These are phyloP conservation scores for Gymnothorax javanicus DNA, from an alignment of 2,797 vertebrate species.

Conservation along the genomic window DNA sequence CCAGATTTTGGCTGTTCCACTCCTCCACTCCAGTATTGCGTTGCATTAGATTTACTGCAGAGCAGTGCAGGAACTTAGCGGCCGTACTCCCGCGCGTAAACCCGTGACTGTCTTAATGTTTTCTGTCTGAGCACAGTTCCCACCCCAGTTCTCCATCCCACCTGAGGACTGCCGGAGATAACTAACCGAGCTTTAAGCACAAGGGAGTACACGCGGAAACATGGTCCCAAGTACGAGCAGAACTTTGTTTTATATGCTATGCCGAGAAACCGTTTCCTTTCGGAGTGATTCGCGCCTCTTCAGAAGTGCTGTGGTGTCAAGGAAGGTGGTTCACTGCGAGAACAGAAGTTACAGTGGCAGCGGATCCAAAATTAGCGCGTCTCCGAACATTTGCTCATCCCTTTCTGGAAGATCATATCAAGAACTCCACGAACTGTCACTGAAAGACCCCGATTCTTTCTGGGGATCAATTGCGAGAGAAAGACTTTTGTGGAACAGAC, in stretches of 20 bases:
- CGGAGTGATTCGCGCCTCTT: slow-evolving; percentile 26
- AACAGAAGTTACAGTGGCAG: slow-evolving; percentile 35
- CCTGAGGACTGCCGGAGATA: slow-evolving; percentile 29
- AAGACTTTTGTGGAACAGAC: slow-evolving; percentile 79
- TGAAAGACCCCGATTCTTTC: slow-evolving; percentile 73
- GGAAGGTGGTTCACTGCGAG: slow-evolving; percentile 19
- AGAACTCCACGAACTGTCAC: slow-evolving; percentile 71
- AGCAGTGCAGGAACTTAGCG: neutral
- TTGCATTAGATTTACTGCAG: neutral
- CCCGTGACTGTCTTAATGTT: slow-evolving; percentile 17
- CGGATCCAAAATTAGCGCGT: slow-evolving; percentile 55
- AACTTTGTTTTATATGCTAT: slow-evolving; percentile 36
- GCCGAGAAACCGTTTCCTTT: slow-evolving; percentile 34
- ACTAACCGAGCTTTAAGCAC: neutral
- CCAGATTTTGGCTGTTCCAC: neutral
- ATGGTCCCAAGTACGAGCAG: slow-evolving; percentile 54
- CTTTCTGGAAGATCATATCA: slow-evolving; percentile 56
- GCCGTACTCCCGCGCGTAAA: neutral
- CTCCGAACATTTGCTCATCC: slow-evolving; percentile 47
- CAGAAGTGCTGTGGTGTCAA: slow-evolving; percentile 17
- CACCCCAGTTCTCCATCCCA: slow-evolving; percentile 29
- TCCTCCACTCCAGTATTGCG: neutral
- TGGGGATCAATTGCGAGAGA: slow-evolving; percentile 82
- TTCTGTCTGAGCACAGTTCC: slow-evolving; percentile 6
- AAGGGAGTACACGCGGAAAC: slow-evolving; percentile 17